Evolutionary conservation across 1,140 invertebrate species (phyloP), one percentile per base, ranked within the genome.

Genomic region (Eurosta solidaginis): DNA sequence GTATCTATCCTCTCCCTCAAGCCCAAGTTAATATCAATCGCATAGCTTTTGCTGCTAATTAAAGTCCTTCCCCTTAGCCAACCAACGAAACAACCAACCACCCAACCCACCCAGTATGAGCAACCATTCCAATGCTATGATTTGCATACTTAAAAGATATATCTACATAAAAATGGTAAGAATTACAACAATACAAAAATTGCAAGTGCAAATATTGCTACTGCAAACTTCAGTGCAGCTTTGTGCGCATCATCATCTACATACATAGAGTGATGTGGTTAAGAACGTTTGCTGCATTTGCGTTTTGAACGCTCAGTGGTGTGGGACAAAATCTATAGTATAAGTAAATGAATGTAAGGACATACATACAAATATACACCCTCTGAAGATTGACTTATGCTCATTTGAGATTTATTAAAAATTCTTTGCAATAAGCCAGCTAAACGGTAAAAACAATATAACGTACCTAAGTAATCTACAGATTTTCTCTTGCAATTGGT

Each of bases 381-480:
- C 44, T 17, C 73, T 45, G 44, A 74, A 74, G 42, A 74, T 40
- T 68, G 33, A 68, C 59, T 68, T 14, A 68, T 47, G 44, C 27
- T 27, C 73, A 74, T 74, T 74, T 47, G 73, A 74, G 73, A 74
- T 47, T 74, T 74, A 74, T 74, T 74, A 74, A 74, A 74, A 74
- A 74, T 74, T 74, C 42, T 74, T 74, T 74, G 27, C 73, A 74
- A 74, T 4, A 27, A 74, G n/a, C 42, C 44, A 47, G 14, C 73
- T 42, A 29, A 47, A 5, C 40, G 22, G 44, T 42, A 27, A 27
- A 47, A 47, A 29, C 44, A 74, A 9, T 40, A 40, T 40, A 68
- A 68, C n/a, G 33, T n/a, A n/a, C n/a, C n/a, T n/a, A 68, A 68
- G 59, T 68, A 40, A 40, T 40, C 59, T 9, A 40, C 33, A 22